phyloP scores from a whole-genome alignment of 2,797 vertebrate genomes.

The Oryzias dopingdopingensis region DNA sequence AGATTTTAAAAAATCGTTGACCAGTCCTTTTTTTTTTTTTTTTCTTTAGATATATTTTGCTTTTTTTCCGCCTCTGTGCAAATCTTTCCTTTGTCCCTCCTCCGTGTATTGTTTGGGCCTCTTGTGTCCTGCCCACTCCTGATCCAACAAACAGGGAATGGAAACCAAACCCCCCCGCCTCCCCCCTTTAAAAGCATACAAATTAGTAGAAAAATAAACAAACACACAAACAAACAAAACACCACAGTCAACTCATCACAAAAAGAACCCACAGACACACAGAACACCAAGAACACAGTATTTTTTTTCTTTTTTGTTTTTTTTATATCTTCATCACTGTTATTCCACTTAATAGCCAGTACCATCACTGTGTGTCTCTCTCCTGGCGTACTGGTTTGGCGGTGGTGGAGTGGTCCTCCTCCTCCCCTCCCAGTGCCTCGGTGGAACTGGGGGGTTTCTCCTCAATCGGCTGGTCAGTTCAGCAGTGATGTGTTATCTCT shows the following conservation, averaged over 20 bases:
- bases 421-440: slow-evolving; percentile 53
- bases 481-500: slow-evolving; percentile 73
- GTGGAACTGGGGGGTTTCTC: slow-evolving; percentile 58
- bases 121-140: slow-evolving; percentile 33
- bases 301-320: slow-evolving; percentile 51
- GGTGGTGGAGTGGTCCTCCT: slow-evolving; percentile 40
- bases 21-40: slow-evolving; percentile 66
- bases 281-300: slow-evolving; percentile 82
- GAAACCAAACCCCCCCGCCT: slow-evolving; percentile 46
- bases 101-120: slow-evolving; percentile 34
- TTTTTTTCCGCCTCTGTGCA: slow-evolving; percentile 55
- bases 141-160: slow-evolving; percentile 55
- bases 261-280: slow-evolving; percentile 82
- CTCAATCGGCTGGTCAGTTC: slow-evolving; percentile 67
- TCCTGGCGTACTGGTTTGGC: slow-evolving; percentile 57
- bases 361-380: slow-evolving; percentile 52
- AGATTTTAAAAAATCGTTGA: slow-evolving; percentile 48
- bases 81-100: slow-evolving; percentile 57
- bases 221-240: slow-evolving; percentile 76
- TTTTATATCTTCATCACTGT: slow-evolving; percentile 53
- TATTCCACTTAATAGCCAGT: slow-evolving; percentile 54
- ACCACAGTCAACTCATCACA: slow-evolving; percentile 82
- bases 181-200: slow-evolving; percentile 64
- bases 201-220: slow-evolving; percentile 77
- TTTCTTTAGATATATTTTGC: slow-evolving; percentile 32